Evolutionary conservation across 2,113 vertebrate species (phyloP), one percentile per base, ranked within the genome.

Genomic region (Amphiprion ocellaris): DNA sequence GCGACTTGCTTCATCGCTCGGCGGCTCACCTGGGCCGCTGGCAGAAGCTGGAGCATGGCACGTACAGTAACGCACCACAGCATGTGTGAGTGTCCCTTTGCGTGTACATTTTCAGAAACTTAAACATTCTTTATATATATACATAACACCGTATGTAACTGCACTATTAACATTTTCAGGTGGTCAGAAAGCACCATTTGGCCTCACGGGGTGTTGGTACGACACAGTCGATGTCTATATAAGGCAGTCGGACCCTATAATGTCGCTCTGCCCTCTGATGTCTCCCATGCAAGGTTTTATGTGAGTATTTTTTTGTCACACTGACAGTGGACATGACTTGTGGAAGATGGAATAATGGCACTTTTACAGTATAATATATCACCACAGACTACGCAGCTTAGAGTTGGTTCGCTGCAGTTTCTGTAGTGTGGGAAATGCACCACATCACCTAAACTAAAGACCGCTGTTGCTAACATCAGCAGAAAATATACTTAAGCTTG

Each of bases 141-240:
- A 26, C 26, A 26, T 26, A 26, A 3, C 26, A 26, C 2, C 26
- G 8, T 55, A 26, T 21, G 0, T 71, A 66, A 55, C 33, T 67
- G 24, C 81, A 47, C 0, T 69, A 28, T 58, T 61, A 23, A 14
- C 81, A 49, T 78, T 44, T 39, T 63, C 90, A 99, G 98, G 92
- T 99, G 98, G 98, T 99, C 98, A 69, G 97, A 99, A 89, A 95
- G 94, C 86, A 99, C 97, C 23, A 96, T 99, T 87, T 99, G 98
- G 98, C 98, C 98, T 39, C 98, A 99, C 90, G 98, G 98, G 44
- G 98, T 99, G 50, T 90, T 99, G 91, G 98, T 99, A 90, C 96
- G 98, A 88, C 98, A 99, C 82, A 99, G 96, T 89, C 96, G 97
- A 60, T 96, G 95, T 90, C 95, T 99, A 17, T 99, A 99, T 85